Evolutionary conservation across 2,797 vertebrate species (phyloP).

Genomic region (Naso thynnoides): DNA sequence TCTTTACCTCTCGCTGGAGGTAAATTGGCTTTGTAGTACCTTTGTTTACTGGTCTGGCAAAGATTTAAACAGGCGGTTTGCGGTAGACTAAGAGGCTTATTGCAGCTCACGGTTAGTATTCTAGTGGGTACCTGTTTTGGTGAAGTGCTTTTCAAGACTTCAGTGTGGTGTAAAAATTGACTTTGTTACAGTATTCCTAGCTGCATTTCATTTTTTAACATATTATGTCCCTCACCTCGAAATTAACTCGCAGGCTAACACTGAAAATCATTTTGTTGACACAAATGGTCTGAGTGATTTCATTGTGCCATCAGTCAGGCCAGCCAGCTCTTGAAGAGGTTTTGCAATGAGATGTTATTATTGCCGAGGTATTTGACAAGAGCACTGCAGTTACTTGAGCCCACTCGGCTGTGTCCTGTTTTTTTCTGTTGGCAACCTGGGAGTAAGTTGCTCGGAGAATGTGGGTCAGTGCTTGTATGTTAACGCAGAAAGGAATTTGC

Average conservation of each 20-base stretch:
- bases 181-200: slow-evolving; percentile 2
- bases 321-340: slow-evolving; percentile 17
- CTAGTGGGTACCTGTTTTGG: slow-evolving; percentile 28
- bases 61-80: slow-evolving; percentile 45
- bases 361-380: slow-evolving; percentile 31
- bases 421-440: slow-evolving; percentile 52
- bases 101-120: slow-evolving; percentile 43
- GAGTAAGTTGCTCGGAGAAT: slow-evolving; percentile 72
- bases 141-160: slow-evolving; percentile 24
- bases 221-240: no score
- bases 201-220: no score
- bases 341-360: slow-evolving; percentile 25
- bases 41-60: slow-evolving; percentile 55
- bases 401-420: slow-evolving; percentile 34
- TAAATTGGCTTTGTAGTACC: slow-evolving; percentile 37
- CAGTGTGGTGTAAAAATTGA: slow-evolving; percentile 17
- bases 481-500: slow-evolving; percentile 62
- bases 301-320: not conserved
- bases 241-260: no score
- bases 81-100: slow-evolving; percentile 64
- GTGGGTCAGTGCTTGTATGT: slow-evolving; percentile 78
- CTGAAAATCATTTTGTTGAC: slow-evolving; percentile 5
- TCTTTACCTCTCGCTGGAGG: not conserved
- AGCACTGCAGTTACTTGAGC: slow-evolving; percentile 39
- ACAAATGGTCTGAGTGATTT: not conserved